Percentiles rank a stretch among this genome's conserved stretches.
Conservation (phyloP, 2,888 invertebrate genomes). For the Eupithecia subumbrata region DNA sequence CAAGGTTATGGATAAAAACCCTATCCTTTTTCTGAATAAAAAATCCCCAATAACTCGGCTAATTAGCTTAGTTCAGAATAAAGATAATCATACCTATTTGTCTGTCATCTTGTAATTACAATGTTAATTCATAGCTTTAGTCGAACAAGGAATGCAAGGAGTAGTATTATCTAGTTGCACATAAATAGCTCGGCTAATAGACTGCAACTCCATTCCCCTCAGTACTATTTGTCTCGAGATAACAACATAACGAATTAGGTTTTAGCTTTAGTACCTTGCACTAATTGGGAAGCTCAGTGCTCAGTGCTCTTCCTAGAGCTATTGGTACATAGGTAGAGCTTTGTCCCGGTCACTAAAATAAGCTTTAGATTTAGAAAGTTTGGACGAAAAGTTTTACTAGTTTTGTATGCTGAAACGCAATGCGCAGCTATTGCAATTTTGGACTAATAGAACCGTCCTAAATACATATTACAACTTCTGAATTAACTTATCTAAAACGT, state of each 20-base stretch:
- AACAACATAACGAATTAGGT: slow-evolving; percentile 42
- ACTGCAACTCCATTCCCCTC: slow-evolving; percentile 41
- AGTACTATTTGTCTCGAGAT: slow-evolving; percentile 44
- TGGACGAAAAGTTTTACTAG: neutral
- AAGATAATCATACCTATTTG: neutral
- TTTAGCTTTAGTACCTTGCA: slow-evolving; percentile 41
- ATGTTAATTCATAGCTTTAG: neutral
- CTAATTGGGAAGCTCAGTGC: slow-evolving; percentile 35
- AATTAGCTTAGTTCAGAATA: neutral
- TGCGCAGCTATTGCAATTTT: neutral
- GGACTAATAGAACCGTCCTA: neutral
- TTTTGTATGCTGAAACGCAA: neutral
- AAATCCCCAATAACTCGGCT: neutral
- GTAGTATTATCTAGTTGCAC: slow-evolving; percentile 35
- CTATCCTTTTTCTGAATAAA: neutral
- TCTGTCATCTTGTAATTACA: neutral
- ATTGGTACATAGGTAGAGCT: neutral
- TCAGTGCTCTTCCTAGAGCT: slow-evolving; percentile 2
- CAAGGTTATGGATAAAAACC: neutral
- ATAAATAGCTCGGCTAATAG: slow-evolving; percentile 43
- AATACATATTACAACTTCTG: neutral
- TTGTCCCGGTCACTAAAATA: neutral
- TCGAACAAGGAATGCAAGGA: neutral
- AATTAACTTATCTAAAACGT: neutral
- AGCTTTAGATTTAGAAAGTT: neutral